Percentiles rank a stretch among this genome's conserved stretches.
phyloP scores from a whole-genome alignment of 1,140 invertebrate genomes.

The Cydia pomonella region DNA sequence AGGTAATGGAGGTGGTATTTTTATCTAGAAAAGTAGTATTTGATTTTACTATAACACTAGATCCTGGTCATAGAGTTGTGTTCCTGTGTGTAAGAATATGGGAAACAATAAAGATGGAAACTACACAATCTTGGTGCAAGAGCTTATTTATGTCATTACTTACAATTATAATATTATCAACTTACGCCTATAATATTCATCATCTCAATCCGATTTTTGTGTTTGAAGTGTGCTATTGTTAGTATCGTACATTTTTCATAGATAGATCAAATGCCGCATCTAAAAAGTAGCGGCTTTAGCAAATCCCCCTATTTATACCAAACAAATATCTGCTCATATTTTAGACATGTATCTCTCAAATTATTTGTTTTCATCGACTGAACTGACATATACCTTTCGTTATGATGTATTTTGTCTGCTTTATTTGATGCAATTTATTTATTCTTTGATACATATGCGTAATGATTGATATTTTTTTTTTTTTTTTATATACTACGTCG shows the following conservation, averaged over 20 bases:
- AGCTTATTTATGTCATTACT: no score
- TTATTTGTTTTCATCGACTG: conserved; percentile 52
- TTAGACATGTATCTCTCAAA: conserved; percentile 59
- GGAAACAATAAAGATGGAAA: no score
- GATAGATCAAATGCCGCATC: conserved; percentile 46
- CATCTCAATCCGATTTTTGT: no score
- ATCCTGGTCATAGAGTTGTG: no score
- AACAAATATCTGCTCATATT: conserved; percentile 66
- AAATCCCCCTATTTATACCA: conserved; percentile 50
- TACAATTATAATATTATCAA: no score
- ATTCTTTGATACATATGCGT: background rate
- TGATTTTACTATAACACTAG: no score
- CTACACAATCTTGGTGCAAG: no score
- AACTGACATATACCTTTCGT: conserved; percentile 6
- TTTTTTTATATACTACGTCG: no score
- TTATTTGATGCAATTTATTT: conserved; percentile 3
- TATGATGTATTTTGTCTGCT: background rate
- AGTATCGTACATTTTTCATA: background rate
- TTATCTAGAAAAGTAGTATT: background rate
- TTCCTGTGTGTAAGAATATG: no score
- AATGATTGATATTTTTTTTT: conserved; percentile 7
- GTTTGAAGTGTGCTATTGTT: no score
- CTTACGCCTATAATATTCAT: no score
- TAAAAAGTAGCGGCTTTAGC: conserved; percentile 7
- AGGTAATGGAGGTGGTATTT: background rate